Evolutionary conservation across 1,140 invertebrate genomes (phyloP).

Genomic region (Drosophila orena): DNA sequence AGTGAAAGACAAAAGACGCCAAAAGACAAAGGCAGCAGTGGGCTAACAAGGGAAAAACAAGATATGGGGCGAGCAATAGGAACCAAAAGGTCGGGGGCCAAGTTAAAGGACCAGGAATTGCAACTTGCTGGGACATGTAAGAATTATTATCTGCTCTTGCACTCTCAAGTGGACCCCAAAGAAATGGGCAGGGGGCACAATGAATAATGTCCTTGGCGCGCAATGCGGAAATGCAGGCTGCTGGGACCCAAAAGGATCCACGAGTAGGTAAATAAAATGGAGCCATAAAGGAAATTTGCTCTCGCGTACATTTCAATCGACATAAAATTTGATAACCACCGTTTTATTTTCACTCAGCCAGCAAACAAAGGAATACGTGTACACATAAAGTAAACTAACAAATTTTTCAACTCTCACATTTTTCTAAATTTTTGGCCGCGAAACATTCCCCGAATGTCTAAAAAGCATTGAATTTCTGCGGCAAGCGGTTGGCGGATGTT

Average conservation of each 20-base stretch:
- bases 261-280: conserved; percentile 74
- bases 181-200: conserved; percentile 42
- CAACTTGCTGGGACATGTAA: conserved; percentile 66
- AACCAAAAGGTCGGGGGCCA: conserved; percentile 39
- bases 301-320: conserved; percentile 73
- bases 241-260: conserved; percentile 7
- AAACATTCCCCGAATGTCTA: conserved; percentile 68
- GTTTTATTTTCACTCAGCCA: conserved; percentile 71
- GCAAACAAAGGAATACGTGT: conserved; percentile 28
- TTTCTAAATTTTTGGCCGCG: conserved; percentile 21
- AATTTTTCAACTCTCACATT: conserved; percentile 30
- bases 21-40: conserved; percentile 57
- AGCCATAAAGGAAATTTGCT: conserved; percentile 79
- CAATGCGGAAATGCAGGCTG: conserved; percentile 74
- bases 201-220: conserved; percentile 79
- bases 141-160: conserved; percentile 79
- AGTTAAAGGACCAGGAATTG: conserved; percentile 61
- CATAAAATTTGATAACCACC: conserved; percentile 74
- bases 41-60: conserved; percentile 16
- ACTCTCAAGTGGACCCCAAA: conserved; percentile 67
- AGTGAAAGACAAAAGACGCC: conserved; percentile 73
- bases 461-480: conserved; percentile 58
- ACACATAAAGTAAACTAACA: conserved; percentile 46
- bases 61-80: conserved; percentile 54
- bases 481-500: conserved; percentile 2